A percentile compares a stretch with the other conserved stretches of the same genome.
Conservation (phyloP, 2,797 vertebrate genomes). For the Macropodus opercularis region DNA sequence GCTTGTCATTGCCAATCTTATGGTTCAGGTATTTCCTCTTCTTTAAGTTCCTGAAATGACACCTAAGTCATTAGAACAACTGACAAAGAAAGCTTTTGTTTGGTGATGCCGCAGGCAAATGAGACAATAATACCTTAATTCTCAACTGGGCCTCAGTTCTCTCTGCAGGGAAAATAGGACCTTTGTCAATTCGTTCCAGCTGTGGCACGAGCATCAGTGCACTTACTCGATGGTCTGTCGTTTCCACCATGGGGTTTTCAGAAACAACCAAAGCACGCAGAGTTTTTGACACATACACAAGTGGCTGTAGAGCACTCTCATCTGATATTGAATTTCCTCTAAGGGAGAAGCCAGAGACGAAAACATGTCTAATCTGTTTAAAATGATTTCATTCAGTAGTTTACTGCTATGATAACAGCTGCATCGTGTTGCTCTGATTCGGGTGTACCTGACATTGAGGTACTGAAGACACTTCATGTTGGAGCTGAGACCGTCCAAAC, state of each 20-base stretch:
- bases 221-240: conserved; percentile 78
- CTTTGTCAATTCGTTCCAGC: conserved; percentile 90
- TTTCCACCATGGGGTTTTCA: conserved; percentile 86
- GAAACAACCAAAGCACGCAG: conserved; percentile 85
- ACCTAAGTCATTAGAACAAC: conserved; percentile 23
- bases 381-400: background rate
- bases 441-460: conserved; percentile 82
- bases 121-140: conserved; percentile 59
- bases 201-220: conserved; percentile 79
- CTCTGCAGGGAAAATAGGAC: conserved; percentile 80
- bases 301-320: conserved; percentile 73
- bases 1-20: conserved; percentile 30
- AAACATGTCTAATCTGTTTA: background rate
- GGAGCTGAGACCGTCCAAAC: conserved; percentile 84
- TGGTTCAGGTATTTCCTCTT: conserved; percentile 56
- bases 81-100: background rate
- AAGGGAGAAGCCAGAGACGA: conserved; percentile 6
- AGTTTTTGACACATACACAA: conserved; percentile 79
- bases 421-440: background rate
- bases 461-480: conserved; percentile 90
- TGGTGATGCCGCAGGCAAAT: background rate
- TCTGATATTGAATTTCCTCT: conserved; percentile 86
- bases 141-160: conserved; percentile 74
- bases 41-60: conserved; percentile 67
- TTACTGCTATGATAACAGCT: background rate